phyloP scores from a whole-genome alignment of 2,888 invertebrate species.

The Catonia carolina region DNA sequence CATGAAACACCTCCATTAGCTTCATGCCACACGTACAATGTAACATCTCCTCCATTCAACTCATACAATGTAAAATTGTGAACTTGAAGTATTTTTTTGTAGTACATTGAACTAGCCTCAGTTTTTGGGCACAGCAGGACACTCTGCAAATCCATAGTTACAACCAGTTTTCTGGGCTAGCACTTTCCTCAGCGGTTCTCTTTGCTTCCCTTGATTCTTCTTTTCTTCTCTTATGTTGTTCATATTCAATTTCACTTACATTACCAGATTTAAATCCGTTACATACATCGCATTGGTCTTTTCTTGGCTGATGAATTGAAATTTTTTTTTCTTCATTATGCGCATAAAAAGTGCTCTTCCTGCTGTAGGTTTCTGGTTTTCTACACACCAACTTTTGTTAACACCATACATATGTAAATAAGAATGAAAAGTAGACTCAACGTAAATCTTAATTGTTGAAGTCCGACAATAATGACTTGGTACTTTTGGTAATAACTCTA shows the following conservation, averaged over 20 bases:
- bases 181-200: constrained; percentile 1
- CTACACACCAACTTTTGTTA: neutral
- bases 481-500: constrained; percentile 17
- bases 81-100: constrained; percentile 10
- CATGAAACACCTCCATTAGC: constrained; percentile 28
- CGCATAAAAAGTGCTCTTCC: neutral
- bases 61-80: constrained; percentile 17
- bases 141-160: neutral
- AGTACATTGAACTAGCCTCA: constrained; percentile 10
- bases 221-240: constrained; percentile 16
- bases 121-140: neutral
- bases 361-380: neutral
- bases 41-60: neutral
- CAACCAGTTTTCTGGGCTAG: neutral
- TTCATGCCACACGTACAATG: constrained; percentile 30
- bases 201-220: constrained; percentile 17
- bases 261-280: constrained; percentile 11
- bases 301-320: constrained; percentile 12
- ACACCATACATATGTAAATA: constrained; percentile 1
- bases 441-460: neutral
- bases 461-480: constrained; percentile 14
- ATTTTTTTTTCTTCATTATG: constrained; percentile 11
- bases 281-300: constrained; percentile 24
- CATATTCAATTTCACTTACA: constrained; percentile 14
- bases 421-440: constrained; percentile 10